These are phyloP conservation scores for Neolamprologus sp. DNA, from an alignment of 2,113 vertebrate species.

Conservation along the genomic window DNA sequence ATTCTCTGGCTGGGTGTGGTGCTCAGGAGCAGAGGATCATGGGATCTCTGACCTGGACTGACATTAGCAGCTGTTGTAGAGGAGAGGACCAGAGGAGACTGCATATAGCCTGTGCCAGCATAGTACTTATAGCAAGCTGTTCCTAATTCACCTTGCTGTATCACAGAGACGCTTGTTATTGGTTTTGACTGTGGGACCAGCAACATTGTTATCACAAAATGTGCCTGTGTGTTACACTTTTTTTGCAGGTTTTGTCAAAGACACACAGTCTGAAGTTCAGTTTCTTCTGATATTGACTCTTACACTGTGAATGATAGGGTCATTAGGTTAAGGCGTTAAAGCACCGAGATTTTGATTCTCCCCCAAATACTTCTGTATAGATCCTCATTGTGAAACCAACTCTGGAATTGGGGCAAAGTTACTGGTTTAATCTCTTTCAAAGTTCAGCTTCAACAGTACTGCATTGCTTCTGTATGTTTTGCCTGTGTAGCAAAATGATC, in stretches of 20 bases:
- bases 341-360: neutral
- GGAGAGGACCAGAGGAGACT: constrained; percentile 27
- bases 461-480: neutral
- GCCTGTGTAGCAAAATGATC: neutral
- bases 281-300: neutral
- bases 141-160: constrained; percentile 36
- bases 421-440: neutral
- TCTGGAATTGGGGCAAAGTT: neutral
- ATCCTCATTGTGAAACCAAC: neutral
- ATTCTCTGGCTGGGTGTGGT: constrained; percentile 60
- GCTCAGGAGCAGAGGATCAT: constrained; percentile 56
- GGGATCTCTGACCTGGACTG: constrained; percentile 61
- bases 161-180: neutral
- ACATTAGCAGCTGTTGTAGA: constrained; percentile 56
- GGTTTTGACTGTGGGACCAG: neutral
- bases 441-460: constrained; percentile 11
- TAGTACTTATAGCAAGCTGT: constrained; percentile 16
- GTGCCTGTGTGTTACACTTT: neutral
- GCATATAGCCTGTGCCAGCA: neutral
- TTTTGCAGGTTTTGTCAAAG: neutral
- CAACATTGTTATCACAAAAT: neutral
- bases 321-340: constrained; percentile 10
- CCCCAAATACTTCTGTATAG: neutral
- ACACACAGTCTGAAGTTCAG: neutral
- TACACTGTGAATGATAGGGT: neutral